Conservation (phyloP, 2,797 vertebrate genomes). For the Monodelphis domestica region DNA sequence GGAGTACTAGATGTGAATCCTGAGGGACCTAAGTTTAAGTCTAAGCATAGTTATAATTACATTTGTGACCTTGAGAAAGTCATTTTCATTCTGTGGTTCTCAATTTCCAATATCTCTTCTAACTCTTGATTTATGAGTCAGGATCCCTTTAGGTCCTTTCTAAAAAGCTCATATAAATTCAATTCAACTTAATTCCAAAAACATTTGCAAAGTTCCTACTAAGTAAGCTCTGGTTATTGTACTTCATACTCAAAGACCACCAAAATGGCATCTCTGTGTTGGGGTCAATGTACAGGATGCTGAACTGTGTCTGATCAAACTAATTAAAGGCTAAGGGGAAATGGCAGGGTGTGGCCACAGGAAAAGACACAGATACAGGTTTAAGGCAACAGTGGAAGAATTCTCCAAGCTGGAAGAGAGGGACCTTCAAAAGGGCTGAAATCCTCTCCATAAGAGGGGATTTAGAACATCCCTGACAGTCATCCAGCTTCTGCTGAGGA, state of each 20-base stretch:
- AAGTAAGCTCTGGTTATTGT: no score
- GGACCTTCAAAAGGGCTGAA: neutral
- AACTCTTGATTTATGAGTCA: neutral
- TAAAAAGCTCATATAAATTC: neutral
- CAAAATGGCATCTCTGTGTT: no score
- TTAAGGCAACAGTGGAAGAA: neutral
- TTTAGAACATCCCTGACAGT: neutral
- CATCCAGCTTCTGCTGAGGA: neutral
- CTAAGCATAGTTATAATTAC: neutral
- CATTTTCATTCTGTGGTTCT: neutral
- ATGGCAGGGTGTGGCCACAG: no score
- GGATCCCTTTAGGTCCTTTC: neutral
- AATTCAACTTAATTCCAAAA: neutral
- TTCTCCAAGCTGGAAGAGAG: neutral
- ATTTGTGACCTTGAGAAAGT: neutral
- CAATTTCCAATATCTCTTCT: neutral
- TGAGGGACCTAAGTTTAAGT: neutral
- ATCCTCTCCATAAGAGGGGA: neutral
- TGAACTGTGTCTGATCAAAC: no score
- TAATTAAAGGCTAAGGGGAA: neutral
- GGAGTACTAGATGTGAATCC: neutral
- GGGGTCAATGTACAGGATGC: no score
- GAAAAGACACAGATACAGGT: neutral
- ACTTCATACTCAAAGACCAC: no score
- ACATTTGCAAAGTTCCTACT: neutral